Percentiles rank a stretch among this genome's conserved stretches.
Conservation (phyloP, 2,888 invertebrate species). For the Nesidiocoris tenuis region DNA sequence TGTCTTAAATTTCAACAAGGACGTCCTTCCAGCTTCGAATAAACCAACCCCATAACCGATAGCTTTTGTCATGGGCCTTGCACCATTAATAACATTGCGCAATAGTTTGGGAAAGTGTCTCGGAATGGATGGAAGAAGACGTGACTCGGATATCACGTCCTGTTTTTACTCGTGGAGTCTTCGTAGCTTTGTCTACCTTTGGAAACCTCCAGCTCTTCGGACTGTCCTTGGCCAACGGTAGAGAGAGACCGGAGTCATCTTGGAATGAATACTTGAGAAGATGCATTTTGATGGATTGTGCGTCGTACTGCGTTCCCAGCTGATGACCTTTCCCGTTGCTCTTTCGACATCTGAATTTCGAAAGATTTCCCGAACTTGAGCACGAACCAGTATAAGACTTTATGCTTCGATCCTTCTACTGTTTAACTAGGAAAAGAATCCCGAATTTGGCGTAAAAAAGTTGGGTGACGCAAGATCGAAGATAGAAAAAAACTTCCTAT, state of each 20-base stretch:
- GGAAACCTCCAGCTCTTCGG: neutral
- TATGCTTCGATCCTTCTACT: too few species aligned
- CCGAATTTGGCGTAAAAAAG: too few species aligned
- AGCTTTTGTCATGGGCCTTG: neutral
- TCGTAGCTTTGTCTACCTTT: conserved; percentile 7
- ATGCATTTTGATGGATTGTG: neutral
- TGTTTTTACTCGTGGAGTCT: neutral
- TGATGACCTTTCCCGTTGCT: neutral
- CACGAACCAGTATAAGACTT: too few species aligned
- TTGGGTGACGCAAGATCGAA: too few species aligned
- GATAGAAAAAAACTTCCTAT: too few species aligned
- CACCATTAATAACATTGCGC: neutral
- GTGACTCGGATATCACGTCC: conserved; percentile 23
- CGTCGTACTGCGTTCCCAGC: neutral
- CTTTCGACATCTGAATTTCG: too few species aligned
- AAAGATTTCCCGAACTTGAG: too few species aligned
- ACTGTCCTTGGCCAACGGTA: neutral
- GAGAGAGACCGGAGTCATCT: neutral
- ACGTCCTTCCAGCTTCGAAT: neutral
- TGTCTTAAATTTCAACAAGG: too few species aligned
- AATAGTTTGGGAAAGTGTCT: conserved; percentile 18
- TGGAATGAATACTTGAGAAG: neutral
- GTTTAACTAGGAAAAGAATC: too few species aligned
- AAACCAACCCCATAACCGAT: neutral
- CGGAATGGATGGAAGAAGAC: conserved; percentile 6